These are phyloP conservation scores for Athripsodes cinereus DNA, from an alignment of 2,888 invertebrate genomes.

Conservation along the genomic window DNA sequence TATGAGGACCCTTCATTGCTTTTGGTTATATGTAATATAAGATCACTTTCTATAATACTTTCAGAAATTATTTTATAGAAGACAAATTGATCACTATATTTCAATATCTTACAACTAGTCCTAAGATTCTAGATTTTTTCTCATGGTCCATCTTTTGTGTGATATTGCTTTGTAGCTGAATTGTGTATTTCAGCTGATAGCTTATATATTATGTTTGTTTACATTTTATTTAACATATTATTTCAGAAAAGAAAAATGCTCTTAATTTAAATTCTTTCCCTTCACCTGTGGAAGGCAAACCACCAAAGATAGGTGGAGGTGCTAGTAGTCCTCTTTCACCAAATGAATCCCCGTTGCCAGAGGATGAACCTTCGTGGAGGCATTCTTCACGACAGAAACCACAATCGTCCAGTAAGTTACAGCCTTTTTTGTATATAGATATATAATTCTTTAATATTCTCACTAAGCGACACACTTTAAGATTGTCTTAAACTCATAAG, in stretches of 20 bases:
- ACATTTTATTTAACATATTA: not conserved
- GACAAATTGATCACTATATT: no score
- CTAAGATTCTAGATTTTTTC: no score
- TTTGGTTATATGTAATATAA: no score
- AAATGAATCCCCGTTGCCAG: slow-evolving; percentile 16
- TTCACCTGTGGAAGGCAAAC: slow-evolving; percentile 36
- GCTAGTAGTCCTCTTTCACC: slow-evolving; percentile 28
- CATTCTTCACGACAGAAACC: slow-evolving; percentile 10
- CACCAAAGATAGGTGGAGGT: slow-evolving; percentile 40
- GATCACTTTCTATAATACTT: no score
- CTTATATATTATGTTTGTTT: not conserved
- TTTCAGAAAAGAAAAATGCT: slow-evolving; percentile 60
- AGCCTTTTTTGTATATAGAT: no score
- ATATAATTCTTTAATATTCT: no score
- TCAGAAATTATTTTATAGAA: no score
- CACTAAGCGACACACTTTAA: no score
- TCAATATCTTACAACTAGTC: no score
- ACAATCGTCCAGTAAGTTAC: slow-evolving; percentile 1
- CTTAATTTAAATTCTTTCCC: slow-evolving; percentile 29
- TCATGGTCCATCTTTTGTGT: not conserved
- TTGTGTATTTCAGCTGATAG: not conserved
- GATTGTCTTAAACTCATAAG: no score
- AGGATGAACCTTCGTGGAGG: slow-evolving; percentile 46
- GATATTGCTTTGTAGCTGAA: not conserved
- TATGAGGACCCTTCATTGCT: no score